Percentiles rank a stretch among this genome's conserved stretches.
Conservation (phyloP, 2,113 vertebrate genomes). For the Andinoacara biseriatus region DNA sequence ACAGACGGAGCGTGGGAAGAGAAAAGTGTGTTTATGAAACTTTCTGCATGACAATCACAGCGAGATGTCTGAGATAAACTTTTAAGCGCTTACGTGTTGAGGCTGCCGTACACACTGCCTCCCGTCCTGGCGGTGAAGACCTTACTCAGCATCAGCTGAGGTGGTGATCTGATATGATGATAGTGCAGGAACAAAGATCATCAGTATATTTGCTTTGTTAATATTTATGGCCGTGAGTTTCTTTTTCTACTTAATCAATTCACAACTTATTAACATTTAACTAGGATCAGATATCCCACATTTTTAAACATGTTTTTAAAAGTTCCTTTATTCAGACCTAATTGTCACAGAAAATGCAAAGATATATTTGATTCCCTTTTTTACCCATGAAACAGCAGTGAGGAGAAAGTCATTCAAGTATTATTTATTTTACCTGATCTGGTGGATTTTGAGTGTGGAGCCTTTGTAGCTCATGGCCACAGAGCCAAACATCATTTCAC, state of each 20-base stretch:
- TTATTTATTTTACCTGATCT: slow-evolving; percentile 86
- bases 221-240: neutral
- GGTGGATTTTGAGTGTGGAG: slow-evolving; percentile 97
- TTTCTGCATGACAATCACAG: neutral
- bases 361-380: neutral
- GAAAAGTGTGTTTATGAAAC: neutral
- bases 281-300: neutral
- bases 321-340: neutral
- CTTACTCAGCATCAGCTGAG: slow-evolving; percentile 99
- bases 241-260: neutral
- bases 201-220: neutral
- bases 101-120: slow-evolving; percentile 94
- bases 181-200: slow-evolving; percentile 49
- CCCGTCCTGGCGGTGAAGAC: slow-evolving; percentile 97
- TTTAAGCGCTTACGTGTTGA: slow-evolving; percentile 92
- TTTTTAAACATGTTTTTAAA: neutral
- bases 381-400: neutral
- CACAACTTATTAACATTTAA: neutral
- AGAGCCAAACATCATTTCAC: slow-evolving; percentile 99
- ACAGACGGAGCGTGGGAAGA: neutral
- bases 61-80: neutral
- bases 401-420: neutral
- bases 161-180: slow-evolving; percentile 86
- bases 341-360: neutral
- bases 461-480: slow-evolving; percentile 99